Evolutionary conservation across 2,888 invertebrate species (phyloP), one percentile per base, ranked within the genome.

Genomic region (Kryphioiulus occultus): DNA sequence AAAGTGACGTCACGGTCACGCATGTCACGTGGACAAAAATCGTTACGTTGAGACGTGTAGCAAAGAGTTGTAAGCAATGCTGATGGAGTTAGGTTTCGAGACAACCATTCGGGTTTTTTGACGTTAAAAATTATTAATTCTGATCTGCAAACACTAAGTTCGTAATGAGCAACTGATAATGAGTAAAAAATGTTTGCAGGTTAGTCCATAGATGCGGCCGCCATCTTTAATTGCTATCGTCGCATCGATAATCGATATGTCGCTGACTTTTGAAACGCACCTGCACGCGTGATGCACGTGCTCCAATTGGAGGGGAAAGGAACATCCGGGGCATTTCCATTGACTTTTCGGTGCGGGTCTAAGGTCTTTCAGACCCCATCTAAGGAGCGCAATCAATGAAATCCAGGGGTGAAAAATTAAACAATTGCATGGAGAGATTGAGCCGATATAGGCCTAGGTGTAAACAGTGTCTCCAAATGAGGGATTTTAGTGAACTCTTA

Each of bases 371-470:
- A 9, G n/a, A 68, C 12, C 68, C 68, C 68, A 26, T 68, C 68
- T 68, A 68, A 68, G 68, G 68, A 68, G 68, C 68, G n/a, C 68
- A 68, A 68, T 68, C 68, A 68, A 68, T 68, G 68, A 68, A 68
- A 68, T 68, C 68, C 68, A 68, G 68, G 68, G 68, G 68, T 68
- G 68, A n/a, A 68, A 68, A 26, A 68, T 26, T 5, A 26, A n/a
- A 26, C 68, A 22, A 68, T 68, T 68, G n/a, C n/a, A n/a, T n/a
- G 53, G 53, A 53, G 7, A 44, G 53, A 53, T 53, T 68, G 22
- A 10, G 68, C 68, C 26, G 68, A 22, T 68, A 26, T 68, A 26
- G 26, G 68, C 68, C 68, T 68, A n/a, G 2, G 26, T 26, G 22
- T 44, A 44, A 44, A 26, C 26, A 26, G 26, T 26, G 26, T 9